phyloP scores from a whole-genome alignment of 2,113 vertebrate genomes.

The Columba janthina region DNA sequence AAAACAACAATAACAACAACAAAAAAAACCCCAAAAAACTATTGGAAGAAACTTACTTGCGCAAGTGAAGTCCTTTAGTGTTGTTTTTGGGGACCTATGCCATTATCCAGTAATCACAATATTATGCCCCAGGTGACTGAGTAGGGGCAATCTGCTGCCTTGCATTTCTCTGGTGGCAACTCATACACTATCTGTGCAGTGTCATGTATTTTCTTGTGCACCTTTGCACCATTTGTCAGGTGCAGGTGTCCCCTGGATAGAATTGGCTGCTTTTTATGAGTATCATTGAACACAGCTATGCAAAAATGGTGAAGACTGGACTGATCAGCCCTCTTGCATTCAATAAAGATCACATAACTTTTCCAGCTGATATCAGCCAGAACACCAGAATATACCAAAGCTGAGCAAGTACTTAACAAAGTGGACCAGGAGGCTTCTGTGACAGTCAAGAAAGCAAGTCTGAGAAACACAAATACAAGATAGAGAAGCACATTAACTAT shows the following conservation, averaged over 20 bases:
- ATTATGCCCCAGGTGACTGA: background rate
- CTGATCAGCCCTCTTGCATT: background rate
- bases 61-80: background rate
- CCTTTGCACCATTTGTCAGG: background rate
- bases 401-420: background rate
- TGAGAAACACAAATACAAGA: background rate
- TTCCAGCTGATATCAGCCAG: background rate
- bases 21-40: background rate
- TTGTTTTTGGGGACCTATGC: background rate
- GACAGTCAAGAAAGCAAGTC: background rate
- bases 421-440: background rate
- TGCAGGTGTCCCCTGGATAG: background rate
- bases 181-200: background rate
- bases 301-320: background rate
- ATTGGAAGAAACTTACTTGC: background rate
- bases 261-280: background rate
- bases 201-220: rapidly evolving
- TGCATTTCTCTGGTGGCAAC: background rate
- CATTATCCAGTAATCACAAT: background rate
- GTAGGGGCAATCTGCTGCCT: background rate
- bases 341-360: background rate
- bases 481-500: background rate
- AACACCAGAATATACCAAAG: background rate
- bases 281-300: background rate
- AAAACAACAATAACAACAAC: background rate